Evolutionary conservation across 2,113 vertebrate species (phyloP).

Genomic region (Onychostoma macrolepis): DNA sequence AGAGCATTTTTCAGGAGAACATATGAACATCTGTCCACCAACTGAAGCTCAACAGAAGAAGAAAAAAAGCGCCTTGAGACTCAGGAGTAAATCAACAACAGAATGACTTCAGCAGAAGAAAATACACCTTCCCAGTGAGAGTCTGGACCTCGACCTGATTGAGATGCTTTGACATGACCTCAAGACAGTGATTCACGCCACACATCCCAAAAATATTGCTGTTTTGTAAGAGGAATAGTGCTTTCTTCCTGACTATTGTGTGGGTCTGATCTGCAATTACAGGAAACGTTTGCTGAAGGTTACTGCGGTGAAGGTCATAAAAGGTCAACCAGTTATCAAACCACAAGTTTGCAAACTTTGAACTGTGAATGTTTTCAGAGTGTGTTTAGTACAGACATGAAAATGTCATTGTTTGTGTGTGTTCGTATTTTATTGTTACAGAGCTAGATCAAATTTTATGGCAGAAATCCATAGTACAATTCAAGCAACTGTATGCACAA

Average conservation of each 20-base stretch:
- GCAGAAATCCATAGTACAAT: neutral
- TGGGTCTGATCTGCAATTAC: neutral
- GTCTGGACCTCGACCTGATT: neutral
- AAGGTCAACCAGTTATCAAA: slow-evolving; percentile 17
- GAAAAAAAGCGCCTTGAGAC: neutral
- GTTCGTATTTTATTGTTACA: neutral
- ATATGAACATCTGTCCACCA: neutral
- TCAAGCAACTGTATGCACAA: neutral
- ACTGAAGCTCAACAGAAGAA: neutral
- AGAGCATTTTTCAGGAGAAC: no score
- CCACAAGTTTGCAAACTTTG: neutral
- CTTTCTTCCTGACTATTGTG: slow-evolving; percentile 6
- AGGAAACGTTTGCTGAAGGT: neutral
- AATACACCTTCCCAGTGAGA: neutral
- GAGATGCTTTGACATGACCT: slow-evolving; percentile 1
- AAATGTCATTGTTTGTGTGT: neutral
- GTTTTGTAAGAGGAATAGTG: neutral
- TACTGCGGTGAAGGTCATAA: neutral
- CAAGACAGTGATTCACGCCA: neutral
- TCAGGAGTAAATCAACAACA: neutral
- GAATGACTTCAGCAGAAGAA: neutral
- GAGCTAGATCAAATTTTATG: neutral
- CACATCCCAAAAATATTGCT: neutral
- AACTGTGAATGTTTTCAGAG: neutral
- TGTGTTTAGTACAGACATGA: neutral